Percentiles rank a stretch among this genome's conserved stretches.
Evolutionary conservation across 2,888 invertebrate species (phyloP).

Genomic region (Blera fallax): DNA sequence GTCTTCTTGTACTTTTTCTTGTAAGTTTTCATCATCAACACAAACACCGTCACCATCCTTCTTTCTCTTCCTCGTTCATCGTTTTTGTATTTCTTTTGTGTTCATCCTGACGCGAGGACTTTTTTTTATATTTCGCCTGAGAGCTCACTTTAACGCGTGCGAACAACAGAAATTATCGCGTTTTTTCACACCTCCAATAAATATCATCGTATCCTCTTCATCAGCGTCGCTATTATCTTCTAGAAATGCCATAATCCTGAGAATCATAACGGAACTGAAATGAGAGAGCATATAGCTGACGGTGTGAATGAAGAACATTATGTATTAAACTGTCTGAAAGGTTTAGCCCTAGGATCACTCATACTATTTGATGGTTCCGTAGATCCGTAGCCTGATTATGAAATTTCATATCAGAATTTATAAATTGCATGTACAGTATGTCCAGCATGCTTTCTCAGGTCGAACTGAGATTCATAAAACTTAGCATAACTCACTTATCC

Average conservation of each 20-base stretch:
- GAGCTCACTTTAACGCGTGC: conserved; percentile 45
- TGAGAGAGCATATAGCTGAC: too few relatives aligned
- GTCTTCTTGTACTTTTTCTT: background rate
- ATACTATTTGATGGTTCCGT: too few relatives aligned
- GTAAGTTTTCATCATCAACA: conserved; percentile 1
- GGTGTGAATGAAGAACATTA: too few relatives aligned
- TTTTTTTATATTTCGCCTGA: conserved; percentile 8
- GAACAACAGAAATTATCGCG: conserved; percentile 39
- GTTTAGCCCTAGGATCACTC: too few relatives aligned
- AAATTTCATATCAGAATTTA: too few relatives aligned
- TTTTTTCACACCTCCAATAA: conserved; percentile 34
- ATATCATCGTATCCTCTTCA: conserved; percentile 5
- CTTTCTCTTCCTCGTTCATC: background rate
- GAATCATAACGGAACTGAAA: background rate
- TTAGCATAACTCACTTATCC: too few relatives aligned
- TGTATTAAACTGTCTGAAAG: too few relatives aligned
- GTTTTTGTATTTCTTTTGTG: conserved; percentile 13
- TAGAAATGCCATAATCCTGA: background rate
- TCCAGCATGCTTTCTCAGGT: too few relatives aligned
- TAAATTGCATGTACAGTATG: too few relatives aligned
- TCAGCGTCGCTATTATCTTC: conserved; percentile 3
- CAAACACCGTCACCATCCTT: background rate
- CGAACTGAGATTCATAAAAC: too few relatives aligned
- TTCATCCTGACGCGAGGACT: background rate
- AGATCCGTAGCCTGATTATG: too few relatives aligned